Percentiles rank a stretch among this genome's conserved stretches.
Evolutionary conservation across 1,140 invertebrate genomes (phyloP).

Genomic region (Bombus superbus): DNA sequence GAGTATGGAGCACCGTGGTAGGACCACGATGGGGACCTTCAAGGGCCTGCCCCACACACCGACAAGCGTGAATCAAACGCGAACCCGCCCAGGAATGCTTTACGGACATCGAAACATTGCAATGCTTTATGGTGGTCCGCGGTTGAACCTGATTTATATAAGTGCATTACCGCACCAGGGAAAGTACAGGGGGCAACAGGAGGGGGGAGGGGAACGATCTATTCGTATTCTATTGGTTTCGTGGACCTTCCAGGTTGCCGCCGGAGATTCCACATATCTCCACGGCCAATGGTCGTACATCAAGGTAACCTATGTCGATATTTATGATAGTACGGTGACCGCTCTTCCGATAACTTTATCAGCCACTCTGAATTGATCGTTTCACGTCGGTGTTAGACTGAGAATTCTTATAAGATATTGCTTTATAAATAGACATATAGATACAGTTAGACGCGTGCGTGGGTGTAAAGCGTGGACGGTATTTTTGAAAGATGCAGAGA

Average conservation of each 20-base stretch:
- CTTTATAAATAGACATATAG: no score
- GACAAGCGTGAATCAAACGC: conserved; percentile 81
- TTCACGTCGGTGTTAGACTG: neutral
- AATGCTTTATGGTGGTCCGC: conserved; percentile 83
- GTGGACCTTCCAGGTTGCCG: conserved; percentile 41
- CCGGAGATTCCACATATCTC: conserved; percentile 39
- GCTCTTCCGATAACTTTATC: neutral
- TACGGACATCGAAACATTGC: conserved; percentile 83
- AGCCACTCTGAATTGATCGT: neutral
- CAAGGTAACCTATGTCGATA: conserved; percentile 18
- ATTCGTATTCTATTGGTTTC: conserved; percentile 58
- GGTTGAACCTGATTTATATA: conserved; percentile 83
- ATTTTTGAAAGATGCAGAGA: no score
- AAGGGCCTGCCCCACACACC: conserved; percentile 75
- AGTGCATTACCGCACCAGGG: conserved; percentile 81
- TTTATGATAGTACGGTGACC: conserved; percentile 12
- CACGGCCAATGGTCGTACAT: conserved; percentile 1
- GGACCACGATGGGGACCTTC: conserved; percentile 64
- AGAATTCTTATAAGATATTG: no score
- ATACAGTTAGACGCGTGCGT: no score
- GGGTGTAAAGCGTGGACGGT: no score
- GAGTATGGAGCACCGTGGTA: conserved; percentile 44
- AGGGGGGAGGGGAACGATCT: conserved; percentile 21
- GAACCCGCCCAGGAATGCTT: conserved; percentile 82
- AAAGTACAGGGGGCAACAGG: conserved; percentile 4